These are phyloP conservation scores for Radopholus similis DNA, from an alignment of 1,140 invertebrate genomes.

Conservation along the genomic window DNA sequence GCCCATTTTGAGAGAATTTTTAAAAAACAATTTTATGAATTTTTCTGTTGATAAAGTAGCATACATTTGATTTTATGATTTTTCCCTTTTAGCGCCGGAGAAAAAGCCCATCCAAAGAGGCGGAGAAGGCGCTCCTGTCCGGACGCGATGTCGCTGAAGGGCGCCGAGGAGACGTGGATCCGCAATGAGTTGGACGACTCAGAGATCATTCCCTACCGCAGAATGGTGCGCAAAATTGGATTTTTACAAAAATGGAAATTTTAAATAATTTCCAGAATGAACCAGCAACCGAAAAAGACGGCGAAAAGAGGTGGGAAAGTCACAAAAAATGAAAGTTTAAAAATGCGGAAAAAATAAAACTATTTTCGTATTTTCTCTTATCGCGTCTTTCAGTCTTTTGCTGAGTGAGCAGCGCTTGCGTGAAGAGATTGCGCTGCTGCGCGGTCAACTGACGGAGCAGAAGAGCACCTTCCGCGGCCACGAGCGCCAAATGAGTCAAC, in stretches of 20 bases:
- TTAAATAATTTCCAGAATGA: neutral
- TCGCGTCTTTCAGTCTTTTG: no score
- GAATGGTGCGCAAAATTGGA: slow-evolving; percentile 26
- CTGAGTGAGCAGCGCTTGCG: slow-evolving; percentile 27
- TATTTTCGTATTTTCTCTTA: neutral
- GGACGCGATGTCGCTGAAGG: slow-evolving; percentile 14
- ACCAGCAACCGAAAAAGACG: no score
- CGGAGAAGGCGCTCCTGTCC: slow-evolving; percentile 39
- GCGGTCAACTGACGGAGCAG: slow-evolving; percentile 33
- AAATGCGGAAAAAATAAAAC: neutral
- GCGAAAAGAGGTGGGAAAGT: no score
- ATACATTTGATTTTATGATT: neutral
- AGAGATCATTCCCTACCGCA: slow-evolving; percentile 30
- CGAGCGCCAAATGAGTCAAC: slow-evolving; percentile 34
- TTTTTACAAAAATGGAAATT: slow-evolving; percentile 1
- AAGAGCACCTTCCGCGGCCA: slow-evolving; percentile 38
- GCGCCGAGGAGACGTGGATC: slow-evolving; percentile 30
- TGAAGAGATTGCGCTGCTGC: slow-evolving; percentile 33
- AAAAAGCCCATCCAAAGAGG: neutral
- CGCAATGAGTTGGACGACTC: slow-evolving; percentile 36
- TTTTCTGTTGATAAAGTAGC: neutral
- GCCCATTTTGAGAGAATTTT: slow-evolving; percentile 8
- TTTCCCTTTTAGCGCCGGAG: neutral
- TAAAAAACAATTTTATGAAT: slow-evolving; percentile 21
- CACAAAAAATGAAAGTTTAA: no score